Percentiles rank a stretch among this genome's conserved stretches.
phyloP scores from a whole-genome alignment of 2,113 vertebrate genomes.

The Carollia perspicillata region DNA sequence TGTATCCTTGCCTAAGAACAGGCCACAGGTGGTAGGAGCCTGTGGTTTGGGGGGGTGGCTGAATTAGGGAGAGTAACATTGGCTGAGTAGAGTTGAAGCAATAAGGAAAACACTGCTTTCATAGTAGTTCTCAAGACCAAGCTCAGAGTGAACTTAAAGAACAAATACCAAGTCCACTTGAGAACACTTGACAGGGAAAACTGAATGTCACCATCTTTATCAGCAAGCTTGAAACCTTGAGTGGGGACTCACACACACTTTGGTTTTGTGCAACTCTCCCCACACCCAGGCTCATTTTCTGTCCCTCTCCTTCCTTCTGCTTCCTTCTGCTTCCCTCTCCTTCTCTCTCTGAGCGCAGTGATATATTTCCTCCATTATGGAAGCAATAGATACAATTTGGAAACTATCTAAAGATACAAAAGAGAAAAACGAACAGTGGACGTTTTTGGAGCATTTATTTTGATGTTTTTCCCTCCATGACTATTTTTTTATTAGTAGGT shows the following conservation, averaged over 20 bases:
- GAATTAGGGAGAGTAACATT: not conserved
- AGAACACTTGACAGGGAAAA: not conserved
- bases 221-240: not conserved
- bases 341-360: not conserved
- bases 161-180: not conserved
- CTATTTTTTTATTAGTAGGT: not conserved
- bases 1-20: not conserved
- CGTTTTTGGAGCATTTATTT: not conserved
- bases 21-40: not conserved
- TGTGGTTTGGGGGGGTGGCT: not conserved
- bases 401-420: not conserved
- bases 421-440: not conserved
- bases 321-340: accelerated
- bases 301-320: not conserved
- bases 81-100: not conserved
- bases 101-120: not conserved
- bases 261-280: not conserved
- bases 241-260: not conserved
- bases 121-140: not conserved
- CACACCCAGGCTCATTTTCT: not conserved
- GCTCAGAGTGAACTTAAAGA: not conserved
- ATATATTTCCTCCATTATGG: not conserved
- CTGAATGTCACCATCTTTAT: not conserved
- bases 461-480: not conserved
- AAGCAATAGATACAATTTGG: not conserved